Base-by-base conservation (phyloP, 2,888 invertebrate genomes). In the Ypsolopha scabrella region DNA sequence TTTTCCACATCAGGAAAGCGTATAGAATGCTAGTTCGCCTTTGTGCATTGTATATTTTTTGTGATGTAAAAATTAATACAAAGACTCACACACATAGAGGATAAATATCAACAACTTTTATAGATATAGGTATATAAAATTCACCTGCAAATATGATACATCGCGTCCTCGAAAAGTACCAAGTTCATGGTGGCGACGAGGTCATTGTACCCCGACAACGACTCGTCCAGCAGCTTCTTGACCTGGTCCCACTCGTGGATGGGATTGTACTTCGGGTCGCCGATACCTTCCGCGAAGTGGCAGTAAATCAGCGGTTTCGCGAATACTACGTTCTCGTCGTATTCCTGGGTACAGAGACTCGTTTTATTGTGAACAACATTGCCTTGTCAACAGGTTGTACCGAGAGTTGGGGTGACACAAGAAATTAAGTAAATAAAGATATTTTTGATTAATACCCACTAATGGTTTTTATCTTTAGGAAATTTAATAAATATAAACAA, bases 121-220 rank as follows among this genome's bases (percentile, higher is more conserved):
- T n/a, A n/a, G n/a, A n/a, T n/a, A n/a, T n/a, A 11, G 7, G 24
- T 2, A 24, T 24, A 24, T 24, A 10, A 2, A 3, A 48, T 61
- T 67, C 60, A 91, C 89, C 94, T 90, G 77, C 95, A 95, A 50
- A 98, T 91, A 70, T 98, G 97, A 57, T 92, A 90, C 93, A 98
- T 96, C 10, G 98, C 97, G 72, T 98, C 97, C 68, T 97, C 97
- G 67, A 98, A 98, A 7, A 98, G 89, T 2, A 98, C 97, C 53
- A 98, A 83, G 77, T 97, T 96, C 95, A 98, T 97, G 0, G 94
- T 93, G 1, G 96, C 93, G 7, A 94, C 90, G 56, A 97, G 87
- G 66, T 98, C 98, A 70, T 98, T 97, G 71, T 98, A 98, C 13
- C 90, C 90, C 2, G 90, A 87, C 51, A 97, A 87, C 0, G 96